phyloP scores from a whole-genome alignment of 1,140 invertebrate genomes.

The Dinothrombium tinctorium region DNA sequence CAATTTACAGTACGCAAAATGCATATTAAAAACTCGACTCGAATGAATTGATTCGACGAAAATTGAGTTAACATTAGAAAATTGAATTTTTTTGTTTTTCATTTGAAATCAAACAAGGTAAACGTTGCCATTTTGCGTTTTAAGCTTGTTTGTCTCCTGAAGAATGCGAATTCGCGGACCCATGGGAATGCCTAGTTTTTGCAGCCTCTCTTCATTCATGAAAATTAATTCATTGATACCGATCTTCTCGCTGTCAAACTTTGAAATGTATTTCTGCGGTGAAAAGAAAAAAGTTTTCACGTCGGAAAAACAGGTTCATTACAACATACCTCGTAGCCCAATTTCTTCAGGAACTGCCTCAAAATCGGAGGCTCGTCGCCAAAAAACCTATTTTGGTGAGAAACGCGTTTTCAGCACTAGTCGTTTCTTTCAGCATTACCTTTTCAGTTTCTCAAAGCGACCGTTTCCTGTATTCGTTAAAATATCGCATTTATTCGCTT shows the following conservation, averaged over 20 bases:
- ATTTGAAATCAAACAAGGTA: background rate
- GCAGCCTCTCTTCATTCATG: slow-evolving; percentile 60
- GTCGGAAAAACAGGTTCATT: slow-evolving; percentile 3
- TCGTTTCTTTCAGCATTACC: background rate
- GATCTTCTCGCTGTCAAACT: slow-evolving; percentile 65
- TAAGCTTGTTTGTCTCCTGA: slow-evolving; percentile 38
- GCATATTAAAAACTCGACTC: too few species aligned
- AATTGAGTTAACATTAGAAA: background rate
- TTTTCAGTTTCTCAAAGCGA: background rate
- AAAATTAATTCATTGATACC: slow-evolving; percentile 77
- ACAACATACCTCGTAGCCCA: slow-evolving; percentile 61
- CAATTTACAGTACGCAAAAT: too few species aligned
- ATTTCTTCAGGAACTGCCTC: slow-evolving; percentile 63
- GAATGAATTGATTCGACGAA: background rate
- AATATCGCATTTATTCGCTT: background rate
- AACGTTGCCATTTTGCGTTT: background rate
- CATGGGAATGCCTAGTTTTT: slow-evolving; percentile 66
- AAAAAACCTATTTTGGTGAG: slow-evolving; percentile 56
- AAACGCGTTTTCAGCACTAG: background rate
- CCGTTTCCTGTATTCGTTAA: background rate
- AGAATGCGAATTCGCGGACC: slow-evolving; percentile 65
- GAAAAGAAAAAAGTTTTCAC: slow-evolving; percentile 14
- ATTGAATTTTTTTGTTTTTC: background rate
- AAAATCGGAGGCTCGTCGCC: slow-evolving; percentile 72
- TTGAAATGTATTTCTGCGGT: slow-evolving; percentile 57